A percentile compares a stretch with the other conserved stretches of the same genome.
Evolutionary conservation across 2,888 invertebrate species (phyloP).

Genomic region (Philopedon plagiatum): DNA sequence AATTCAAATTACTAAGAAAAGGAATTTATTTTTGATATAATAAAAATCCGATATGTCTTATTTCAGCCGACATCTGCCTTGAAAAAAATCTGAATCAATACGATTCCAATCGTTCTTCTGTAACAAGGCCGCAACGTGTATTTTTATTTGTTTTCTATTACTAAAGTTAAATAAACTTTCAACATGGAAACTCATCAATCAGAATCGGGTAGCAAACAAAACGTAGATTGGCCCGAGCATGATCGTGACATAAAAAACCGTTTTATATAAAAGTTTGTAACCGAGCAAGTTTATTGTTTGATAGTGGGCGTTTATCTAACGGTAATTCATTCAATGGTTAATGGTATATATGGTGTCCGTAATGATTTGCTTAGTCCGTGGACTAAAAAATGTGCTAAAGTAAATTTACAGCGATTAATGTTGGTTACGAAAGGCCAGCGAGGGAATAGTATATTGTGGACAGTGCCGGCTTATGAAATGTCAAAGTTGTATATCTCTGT

Average conservation of each 20-base stretch:
- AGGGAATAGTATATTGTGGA: no score
- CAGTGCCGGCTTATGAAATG: no score
- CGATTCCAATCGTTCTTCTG: slow-evolving; percentile 24
- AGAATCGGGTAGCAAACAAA: slow-evolving; percentile 12
- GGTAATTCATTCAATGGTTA: no score
- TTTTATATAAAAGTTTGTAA: background rate
- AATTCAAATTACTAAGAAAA: no score
- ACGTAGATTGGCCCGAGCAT: background rate
- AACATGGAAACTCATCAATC: slow-evolving; percentile 25
- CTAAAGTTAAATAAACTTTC: slow-evolving; percentile 36
- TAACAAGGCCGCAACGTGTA: slow-evolving; percentile 22
- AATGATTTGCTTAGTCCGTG: no score
- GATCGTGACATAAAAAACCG: background rate
- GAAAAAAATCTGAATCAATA: slow-evolving; percentile 6
- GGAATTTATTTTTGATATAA: background rate
- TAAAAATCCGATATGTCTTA: background rate
- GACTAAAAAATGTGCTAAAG: no score
- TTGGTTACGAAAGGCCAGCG: no score
- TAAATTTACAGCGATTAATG: no score
- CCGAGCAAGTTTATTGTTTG: no score
- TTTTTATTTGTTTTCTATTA: slow-evolving; percentile 34
- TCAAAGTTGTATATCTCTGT: no score
- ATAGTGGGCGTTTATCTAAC: no score
- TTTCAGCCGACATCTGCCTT: background rate
- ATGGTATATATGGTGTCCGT: no score